These are phyloP conservation scores for Microcebus lehilahytsara DNA, from an alignment of 2,113 vertebrate genomes.

Conservation along the genomic window DNA sequence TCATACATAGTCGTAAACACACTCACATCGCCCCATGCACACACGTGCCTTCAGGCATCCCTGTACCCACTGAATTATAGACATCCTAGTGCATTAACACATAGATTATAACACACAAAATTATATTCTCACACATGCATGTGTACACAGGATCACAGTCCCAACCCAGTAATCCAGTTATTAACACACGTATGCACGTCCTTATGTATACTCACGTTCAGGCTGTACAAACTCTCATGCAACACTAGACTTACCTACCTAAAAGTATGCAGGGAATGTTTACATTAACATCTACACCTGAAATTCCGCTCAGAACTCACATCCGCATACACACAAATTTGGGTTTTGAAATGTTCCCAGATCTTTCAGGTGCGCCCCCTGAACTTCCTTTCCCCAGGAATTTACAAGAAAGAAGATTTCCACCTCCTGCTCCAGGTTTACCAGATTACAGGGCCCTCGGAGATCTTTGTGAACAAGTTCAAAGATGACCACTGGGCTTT, in stretches of 20 bases:
- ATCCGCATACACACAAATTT: background rate
- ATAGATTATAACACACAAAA: background rate
- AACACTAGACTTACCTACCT: background rate
- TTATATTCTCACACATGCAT: fast-evolving
- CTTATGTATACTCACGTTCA: background rate
- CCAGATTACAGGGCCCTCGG: slow-evolving; percentile 93
- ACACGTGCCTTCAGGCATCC: fast-evolving
- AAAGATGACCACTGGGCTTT: slow-evolving; percentile 96
- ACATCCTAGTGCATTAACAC: background rate
- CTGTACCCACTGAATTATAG: background rate
- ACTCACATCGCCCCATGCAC: fast-evolving
- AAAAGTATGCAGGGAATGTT: background rate
- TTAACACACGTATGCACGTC: background rate
- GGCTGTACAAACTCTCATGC: background rate
- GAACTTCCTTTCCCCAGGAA: slow-evolving; percentile 82
- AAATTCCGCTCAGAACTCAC: background rate
- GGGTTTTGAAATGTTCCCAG: background rate
- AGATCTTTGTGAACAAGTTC: slow-evolving; percentile 96
- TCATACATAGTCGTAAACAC: background rate
- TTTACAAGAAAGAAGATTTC: slow-evolving; percentile 94
- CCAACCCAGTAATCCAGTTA: background rate
- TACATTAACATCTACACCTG: fast-evolving
- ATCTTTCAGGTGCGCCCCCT: background rate
- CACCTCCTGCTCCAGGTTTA: slow-evolving; percentile 97
- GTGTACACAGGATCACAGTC: background rate